Evolutionary conservation across 2,888 invertebrate species (phyloP).

Genomic region (Nomada fucata): DNA sequence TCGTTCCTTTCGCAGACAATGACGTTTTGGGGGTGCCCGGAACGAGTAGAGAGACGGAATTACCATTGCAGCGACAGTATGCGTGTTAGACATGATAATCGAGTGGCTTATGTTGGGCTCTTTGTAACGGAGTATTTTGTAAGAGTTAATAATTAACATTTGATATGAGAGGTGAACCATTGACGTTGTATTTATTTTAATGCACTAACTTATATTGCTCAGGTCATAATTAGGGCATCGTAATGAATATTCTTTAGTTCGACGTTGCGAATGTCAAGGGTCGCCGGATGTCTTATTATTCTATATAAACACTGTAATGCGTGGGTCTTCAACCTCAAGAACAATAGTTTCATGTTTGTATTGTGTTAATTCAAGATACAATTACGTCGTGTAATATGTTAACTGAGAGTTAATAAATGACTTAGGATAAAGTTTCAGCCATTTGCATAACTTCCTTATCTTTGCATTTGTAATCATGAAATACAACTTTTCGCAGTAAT

Average conservation of each 20-base stretch:
- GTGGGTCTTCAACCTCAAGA: background rate
- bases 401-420: too few relatives aligned
- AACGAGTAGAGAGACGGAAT: background rate
- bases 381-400: too few relatives aligned
- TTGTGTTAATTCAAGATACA: background rate
- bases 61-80: too few relatives aligned
- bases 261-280: slow-evolving; percentile 43
- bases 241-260: slow-evolving; percentile 71
- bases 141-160: too few relatives aligned
- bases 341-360: background rate
- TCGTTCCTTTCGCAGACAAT: background rate
- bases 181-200: slow-evolving; percentile 22
- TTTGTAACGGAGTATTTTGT: too few relatives aligned
- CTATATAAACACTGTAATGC: slow-evolving; percentile 21
- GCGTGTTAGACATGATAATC: too few relatives aligned
- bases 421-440: too few relatives aligned
- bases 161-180: background rate
- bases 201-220: background rate
- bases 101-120: too few relatives aligned
- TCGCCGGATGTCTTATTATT: slow-evolving; percentile 74
- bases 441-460: too few relatives aligned
- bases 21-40: background rate
- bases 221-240: background rate
- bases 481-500: too few relatives aligned
- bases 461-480: too few relatives aligned